phyloP scores from a whole-genome alignment of 2,888 invertebrate species.

The Panzeria rudis region DNA sequence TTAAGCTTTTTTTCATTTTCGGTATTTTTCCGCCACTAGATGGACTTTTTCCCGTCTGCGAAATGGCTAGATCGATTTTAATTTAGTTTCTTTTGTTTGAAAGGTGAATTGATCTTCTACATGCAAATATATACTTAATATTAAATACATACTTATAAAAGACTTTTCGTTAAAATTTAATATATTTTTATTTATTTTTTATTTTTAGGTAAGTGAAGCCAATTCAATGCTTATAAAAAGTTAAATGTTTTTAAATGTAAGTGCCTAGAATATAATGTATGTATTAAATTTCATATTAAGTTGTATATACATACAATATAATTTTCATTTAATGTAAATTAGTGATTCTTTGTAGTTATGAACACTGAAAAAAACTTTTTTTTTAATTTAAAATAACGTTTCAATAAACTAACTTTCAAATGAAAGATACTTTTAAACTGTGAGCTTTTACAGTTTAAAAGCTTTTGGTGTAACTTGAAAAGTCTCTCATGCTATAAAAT shows the following conservation, averaged over 20 bases:
- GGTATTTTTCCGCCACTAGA: too few relatives aligned
- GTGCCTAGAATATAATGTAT: not conserved
- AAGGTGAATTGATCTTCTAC: too few relatives aligned
- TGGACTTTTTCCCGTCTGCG: too few relatives aligned
- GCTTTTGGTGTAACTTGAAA: not conserved
- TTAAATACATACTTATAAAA: too few relatives aligned
- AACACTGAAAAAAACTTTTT: too few relatives aligned
- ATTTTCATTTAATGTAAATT: too few relatives aligned
- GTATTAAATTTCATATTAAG: not conserved
- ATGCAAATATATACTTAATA: too few relatives aligned
- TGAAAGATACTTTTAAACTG: not conserved
- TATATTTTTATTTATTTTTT: not conserved
- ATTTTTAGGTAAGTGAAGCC: constrained; percentile 35
- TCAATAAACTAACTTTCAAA: not conserved
- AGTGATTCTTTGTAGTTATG: too few relatives aligned
- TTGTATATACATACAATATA: not conserved
- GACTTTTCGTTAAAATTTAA: not conserved
- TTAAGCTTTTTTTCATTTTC: too few relatives aligned
- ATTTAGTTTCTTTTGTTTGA: too few relatives aligned
- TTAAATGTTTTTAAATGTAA: not conserved
- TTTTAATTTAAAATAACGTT: constrained; percentile 18
- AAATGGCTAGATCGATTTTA: too few relatives aligned
- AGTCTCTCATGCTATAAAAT: constrained; percentile 43
- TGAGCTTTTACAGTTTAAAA: constrained; percentile 46
- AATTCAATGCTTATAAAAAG: not conserved